phyloP scores from a whole-genome alignment of 2,888 invertebrate species.

The Lagria hirta region DNA sequence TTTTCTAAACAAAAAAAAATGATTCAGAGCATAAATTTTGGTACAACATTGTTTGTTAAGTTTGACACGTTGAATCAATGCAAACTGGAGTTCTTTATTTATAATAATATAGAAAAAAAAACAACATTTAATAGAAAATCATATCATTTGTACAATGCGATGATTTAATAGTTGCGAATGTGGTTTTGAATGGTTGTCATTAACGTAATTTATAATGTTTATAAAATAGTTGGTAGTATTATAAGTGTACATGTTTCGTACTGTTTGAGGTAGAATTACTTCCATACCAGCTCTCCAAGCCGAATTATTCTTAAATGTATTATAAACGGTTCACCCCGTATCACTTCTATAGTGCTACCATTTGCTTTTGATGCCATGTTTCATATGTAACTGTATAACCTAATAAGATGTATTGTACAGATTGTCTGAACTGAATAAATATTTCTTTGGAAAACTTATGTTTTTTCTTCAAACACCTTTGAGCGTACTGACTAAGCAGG shows the following conservation, averaged over 20 bases:
- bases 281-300: constrained; percentile 48
- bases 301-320: constrained; percentile 52
- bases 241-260: constrained; percentile 49
- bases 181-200: constrained; percentile 40
- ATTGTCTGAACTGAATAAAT: constrained; percentile 58
- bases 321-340: constrained; percentile 50
- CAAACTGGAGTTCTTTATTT: constrained; percentile 26
- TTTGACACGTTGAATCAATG: constrained; percentile 35
- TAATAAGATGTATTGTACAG: constrained; percentile 56
- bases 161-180: constrained; percentile 33
- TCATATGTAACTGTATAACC: constrained; percentile 55
- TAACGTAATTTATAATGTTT: constrained; percentile 43
- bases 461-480: too few relatives aligned
- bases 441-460: constrained; percentile 51
- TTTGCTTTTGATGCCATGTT: constrained; percentile 56
- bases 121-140: constrained; percentile 23
- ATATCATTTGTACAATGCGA: constrained; percentile 37
- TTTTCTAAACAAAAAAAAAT: constrained; percentile 23
- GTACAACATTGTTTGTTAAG: constrained; percentile 47
- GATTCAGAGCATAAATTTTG: constrained; percentile 48
- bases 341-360: constrained; percentile 49
- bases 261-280: constrained; percentile 48
- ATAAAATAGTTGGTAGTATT: constrained; percentile 47
- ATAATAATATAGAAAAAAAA: constrained; percentile 14
- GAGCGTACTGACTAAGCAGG: too few relatives aligned